These are phyloP conservation scores for Melitaea athalia DNA, from an alignment of 2,888 invertebrate species.

Conservation along the genomic window DNA sequence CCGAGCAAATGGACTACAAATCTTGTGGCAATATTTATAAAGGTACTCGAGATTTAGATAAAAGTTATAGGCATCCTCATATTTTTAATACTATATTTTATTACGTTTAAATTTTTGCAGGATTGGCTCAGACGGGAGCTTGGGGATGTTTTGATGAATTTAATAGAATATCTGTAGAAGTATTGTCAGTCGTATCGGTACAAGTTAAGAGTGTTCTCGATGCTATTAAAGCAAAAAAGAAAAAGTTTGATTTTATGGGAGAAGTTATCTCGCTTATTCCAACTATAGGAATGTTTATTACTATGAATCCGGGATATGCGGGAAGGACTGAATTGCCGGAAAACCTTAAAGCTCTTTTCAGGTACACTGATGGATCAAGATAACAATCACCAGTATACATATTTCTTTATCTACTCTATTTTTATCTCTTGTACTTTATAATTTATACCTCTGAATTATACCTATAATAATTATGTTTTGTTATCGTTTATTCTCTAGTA, in stretches of 20 bases:
- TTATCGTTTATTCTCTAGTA: too few relatives aligned
- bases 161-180: constrained; percentile 97
- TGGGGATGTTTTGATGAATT: constrained; percentile 99
- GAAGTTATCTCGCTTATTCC: constrained; percentile 88
- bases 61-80: not conserved
- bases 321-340: constrained; percentile 95
- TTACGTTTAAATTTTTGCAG: constrained; percentile 44
- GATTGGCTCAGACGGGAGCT: constrained; percentile 96
- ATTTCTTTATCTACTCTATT: not conserved
- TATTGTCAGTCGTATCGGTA: constrained; percentile 96
- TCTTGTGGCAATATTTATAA: constrained; percentile 97
- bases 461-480: too few relatives aligned
- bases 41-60: constrained; percentile 63
- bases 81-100: not conserved
- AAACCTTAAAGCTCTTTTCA: constrained; percentile 87
- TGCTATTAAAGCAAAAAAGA: constrained; percentile 91
- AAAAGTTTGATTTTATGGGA: constrained; percentile 92
- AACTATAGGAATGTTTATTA: constrained; percentile 95
- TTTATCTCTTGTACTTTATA: not conserved
- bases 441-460: too few relatives aligned
- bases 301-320: constrained; percentile 98
- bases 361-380: constrained; percentile 49
- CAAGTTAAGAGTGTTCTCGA: constrained; percentile 94
- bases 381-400: too few relatives aligned
- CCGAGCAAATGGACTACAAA: constrained; percentile 98